phyloP scores from a whole-genome alignment of 2,797 vertebrate genomes.

The Alcedo quadribrachys region DNA sequence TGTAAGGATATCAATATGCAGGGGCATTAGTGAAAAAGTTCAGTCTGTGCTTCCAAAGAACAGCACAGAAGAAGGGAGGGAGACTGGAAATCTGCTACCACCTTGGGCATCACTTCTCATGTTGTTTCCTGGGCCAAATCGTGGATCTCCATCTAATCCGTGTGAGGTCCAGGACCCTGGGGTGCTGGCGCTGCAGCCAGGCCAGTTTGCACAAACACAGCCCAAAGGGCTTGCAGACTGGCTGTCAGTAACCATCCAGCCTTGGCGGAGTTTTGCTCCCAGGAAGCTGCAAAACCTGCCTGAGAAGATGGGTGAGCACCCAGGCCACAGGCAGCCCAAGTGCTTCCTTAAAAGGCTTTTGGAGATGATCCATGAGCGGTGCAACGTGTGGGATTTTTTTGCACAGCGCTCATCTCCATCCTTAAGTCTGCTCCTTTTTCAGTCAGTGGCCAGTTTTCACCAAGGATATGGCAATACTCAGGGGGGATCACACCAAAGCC shows the following conservation, averaged over 20 bases:
- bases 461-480: background rate
- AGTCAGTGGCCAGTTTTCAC: background rate
- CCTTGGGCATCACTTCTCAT: background rate
- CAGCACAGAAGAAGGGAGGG: accelerated
- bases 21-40: background rate
- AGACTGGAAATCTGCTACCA: background rate
- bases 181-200: background rate
- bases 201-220: background rate
- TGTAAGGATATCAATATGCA: background rate
- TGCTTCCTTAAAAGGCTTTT: slow-evolving; percentile 28
- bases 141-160: background rate
- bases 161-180: background rate
- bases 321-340: background rate
- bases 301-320: background rate
- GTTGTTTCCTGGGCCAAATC: background rate
- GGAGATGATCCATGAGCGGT: background rate
- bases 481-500: background rate
- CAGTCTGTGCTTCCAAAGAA: background rate
- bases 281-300: slow-evolving; percentile 43
- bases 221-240: background rate
- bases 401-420: background rate
- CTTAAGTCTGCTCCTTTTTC: background rate
- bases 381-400: background rate
- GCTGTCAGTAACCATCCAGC: background rate
- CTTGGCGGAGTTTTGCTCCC: background rate